phyloP scores from a whole-genome alignment of 2,888 invertebrate genomes.

The Herminia tarsipennalis region DNA sequence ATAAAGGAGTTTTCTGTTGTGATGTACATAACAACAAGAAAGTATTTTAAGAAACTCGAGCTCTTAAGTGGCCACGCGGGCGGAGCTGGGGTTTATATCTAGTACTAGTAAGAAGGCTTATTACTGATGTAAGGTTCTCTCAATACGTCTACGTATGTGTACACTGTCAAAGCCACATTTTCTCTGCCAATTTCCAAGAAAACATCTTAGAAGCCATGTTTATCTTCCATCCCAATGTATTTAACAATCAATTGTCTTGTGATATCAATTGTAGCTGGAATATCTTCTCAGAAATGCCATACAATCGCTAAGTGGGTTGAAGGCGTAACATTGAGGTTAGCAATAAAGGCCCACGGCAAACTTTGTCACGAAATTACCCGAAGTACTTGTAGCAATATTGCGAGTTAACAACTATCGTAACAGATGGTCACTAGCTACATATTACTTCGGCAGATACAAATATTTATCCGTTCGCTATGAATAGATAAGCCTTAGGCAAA shows the following conservation, averaged over 20 bases:
- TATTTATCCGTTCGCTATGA: constrained; percentile 29
- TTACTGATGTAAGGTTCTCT: too few species aligned
- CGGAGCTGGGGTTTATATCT: too few species aligned
- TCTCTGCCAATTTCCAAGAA: too few species aligned
- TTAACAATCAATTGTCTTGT: background rate
- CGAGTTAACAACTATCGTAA: constrained; percentile 44
- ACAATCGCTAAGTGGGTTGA: constrained; percentile 11
- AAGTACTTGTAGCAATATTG: constrained; percentile 42
- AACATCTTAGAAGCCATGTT: too few species aligned
- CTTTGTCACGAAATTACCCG: constrained; percentile 45
- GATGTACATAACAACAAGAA: too few species aligned
- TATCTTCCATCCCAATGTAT: background rate
- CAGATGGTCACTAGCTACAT: constrained; percentile 33
- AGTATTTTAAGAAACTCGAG: too few species aligned
- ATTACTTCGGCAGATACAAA: constrained; percentile 23
- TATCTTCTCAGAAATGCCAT: constrained; percentile 5
- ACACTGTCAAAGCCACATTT: too few species aligned
- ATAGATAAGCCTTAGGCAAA: constrained; percentile 20
- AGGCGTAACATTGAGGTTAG: constrained; percentile 34
- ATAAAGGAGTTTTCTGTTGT: too few species aligned
- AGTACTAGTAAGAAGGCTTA: too few species aligned
- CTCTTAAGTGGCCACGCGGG: too few species aligned
- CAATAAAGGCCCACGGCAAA: constrained; percentile 45
- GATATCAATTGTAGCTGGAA: constrained; percentile 1
- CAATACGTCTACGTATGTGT: too few species aligned